Percentiles rank a stretch among this genome's conserved stretches.
phyloP scores from a whole-genome alignment of 1,140 invertebrate species.

The Andricus grossulariae region DNA sequence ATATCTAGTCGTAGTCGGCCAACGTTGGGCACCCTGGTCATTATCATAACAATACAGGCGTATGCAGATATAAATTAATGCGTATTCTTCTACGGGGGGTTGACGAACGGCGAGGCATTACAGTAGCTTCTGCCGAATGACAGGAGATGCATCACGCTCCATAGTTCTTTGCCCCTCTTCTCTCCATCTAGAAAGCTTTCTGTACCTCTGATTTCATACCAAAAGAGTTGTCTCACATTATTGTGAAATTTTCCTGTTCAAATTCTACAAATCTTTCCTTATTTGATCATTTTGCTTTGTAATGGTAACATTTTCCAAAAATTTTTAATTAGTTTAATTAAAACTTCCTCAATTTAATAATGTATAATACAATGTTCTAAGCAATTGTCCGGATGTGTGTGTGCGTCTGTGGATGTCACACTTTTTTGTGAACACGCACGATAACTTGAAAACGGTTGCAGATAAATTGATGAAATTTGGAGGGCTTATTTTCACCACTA shows the following conservation, averaged over 20 bases:
- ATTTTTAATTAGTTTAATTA: too few species aligned
- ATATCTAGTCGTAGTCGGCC: slow-evolving; percentile 57
- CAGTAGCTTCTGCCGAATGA: slow-evolving; percentile 46
- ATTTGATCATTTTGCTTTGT: too few species aligned
- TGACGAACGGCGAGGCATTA: slow-evolving; percentile 56
- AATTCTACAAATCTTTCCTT: background rate
- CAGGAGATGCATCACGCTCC: slow-evolving; percentile 55
- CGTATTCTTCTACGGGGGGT: slow-evolving; percentile 71
- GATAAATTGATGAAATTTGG: too few species aligned
- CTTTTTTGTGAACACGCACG: too few species aligned
- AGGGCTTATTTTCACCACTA: too few species aligned
- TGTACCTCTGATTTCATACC: slow-evolving; percentile 16
- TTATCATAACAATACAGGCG: slow-evolving; percentile 73
- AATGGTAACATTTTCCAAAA: too few species aligned
- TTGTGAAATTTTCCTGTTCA: background rate
- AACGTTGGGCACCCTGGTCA: slow-evolving; percentile 52
- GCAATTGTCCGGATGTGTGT: too few species aligned
- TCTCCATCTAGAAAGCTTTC: background rate
- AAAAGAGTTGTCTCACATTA: slow-evolving; percentile 9
- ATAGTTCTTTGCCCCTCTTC: slow-evolving; percentile 31
- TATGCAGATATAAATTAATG: slow-evolving; percentile 75
- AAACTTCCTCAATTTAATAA: too few species aligned
- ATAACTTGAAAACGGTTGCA: too few species aligned
- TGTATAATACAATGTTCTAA: too few species aligned
- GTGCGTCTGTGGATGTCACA: too few species aligned